phyloP scores from a whole-genome alignment of 2,113 vertebrate species.

The Amazona guildingii region DNA sequence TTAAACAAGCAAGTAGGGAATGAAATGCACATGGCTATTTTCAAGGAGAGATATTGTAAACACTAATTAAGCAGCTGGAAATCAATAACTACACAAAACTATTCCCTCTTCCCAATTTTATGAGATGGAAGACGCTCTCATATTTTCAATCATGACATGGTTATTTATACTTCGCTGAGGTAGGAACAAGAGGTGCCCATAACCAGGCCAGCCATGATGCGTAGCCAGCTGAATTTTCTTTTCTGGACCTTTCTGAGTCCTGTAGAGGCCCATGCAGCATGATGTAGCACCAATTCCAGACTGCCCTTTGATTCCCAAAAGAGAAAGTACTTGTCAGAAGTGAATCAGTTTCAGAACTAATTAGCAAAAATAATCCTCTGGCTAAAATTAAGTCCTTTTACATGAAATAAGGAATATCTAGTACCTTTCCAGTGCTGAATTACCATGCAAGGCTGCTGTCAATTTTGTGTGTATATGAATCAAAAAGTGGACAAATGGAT shows the following conservation, averaged over 20 bases:
- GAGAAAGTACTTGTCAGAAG: not conserved
- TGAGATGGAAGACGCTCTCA: not conserved
- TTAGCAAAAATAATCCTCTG: slow-evolving; percentile 1
- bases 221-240: not conserved
- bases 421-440: not conserved
- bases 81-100: slow-evolving; percentile 65
- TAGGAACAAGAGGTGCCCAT: not conserved
- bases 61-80: slow-evolving; percentile 68
- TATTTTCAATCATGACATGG: slow-evolving; percentile 21
- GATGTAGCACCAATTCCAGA: not conserved
- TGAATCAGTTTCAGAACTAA: not conserved
- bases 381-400: not conserved
- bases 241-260: not conserved
- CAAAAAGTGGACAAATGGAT: not conserved
- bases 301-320: not conserved
- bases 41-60: slow-evolving; percentile 70
- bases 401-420: not conserved
- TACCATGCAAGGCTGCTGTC: not conserved
- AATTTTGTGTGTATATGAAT: not conserved
- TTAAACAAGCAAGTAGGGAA: slow-evolving; percentile 47
- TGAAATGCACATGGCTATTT: slow-evolving; percentile 57
- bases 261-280: not conserved
- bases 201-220: not conserved
- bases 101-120: slow-evolving; percentile 49
- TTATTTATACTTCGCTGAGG: slow-evolving; percentile 16